Evolutionary conservation across 1,140 invertebrate species (phyloP).

Genomic region (Platorchestia sp.): DNA sequence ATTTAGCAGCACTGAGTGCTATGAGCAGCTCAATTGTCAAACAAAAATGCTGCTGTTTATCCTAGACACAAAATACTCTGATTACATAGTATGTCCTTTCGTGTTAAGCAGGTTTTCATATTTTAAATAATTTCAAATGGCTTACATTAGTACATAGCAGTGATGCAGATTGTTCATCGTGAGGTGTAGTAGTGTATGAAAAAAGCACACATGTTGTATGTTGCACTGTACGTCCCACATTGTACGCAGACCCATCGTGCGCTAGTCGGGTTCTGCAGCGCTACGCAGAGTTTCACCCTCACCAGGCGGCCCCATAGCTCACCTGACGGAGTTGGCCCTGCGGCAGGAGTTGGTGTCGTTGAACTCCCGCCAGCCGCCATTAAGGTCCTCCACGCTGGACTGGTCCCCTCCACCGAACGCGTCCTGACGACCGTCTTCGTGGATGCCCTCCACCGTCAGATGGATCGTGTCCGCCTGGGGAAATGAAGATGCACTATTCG

Average conservation of each 20-base stretch:
- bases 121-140: too few species aligned
- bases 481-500: background rate
- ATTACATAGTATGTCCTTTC: too few species aligned
- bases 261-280: background rate
- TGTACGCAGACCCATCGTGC: background rate
- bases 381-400: constrained; percentile 67
- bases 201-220: background rate
- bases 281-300: background rate
- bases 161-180: too few species aligned
- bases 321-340: constrained; percentile 61
- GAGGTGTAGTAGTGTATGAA: too few species aligned
- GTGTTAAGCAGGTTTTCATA: too few species aligned
- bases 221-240: background rate
- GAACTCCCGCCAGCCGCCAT: constrained; percentile 63
- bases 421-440: constrained; percentile 60
- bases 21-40: background rate
- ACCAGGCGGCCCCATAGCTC: background rate
- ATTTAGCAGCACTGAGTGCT: background rate
- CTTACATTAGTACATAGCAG: too few species aligned
- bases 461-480: constrained; percentile 64
- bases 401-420: constrained; percentile 60
- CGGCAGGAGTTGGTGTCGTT: constrained; percentile 60
- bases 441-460: constrained; percentile 63
- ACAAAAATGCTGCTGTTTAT: too few species aligned
- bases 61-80: too few species aligned